Conservation (phyloP, 2,888 invertebrate species). For the Lymantria dispar region DNA sequence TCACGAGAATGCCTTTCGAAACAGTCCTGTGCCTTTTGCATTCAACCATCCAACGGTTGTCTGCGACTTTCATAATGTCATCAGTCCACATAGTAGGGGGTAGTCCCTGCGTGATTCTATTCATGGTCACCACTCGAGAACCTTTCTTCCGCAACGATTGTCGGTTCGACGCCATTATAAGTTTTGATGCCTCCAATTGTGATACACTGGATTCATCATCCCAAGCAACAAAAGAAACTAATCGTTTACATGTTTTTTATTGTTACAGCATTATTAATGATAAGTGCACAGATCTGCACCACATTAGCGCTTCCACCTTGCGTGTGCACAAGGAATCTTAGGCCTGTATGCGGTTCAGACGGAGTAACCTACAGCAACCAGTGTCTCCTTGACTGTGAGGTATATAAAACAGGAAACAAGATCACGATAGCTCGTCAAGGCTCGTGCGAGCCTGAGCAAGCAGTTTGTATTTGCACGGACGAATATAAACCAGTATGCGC, state of each 20-base stretch:
- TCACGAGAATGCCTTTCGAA: too few species aligned
- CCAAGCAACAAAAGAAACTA: too few species aligned
- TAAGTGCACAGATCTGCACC: slow-evolving; percentile 29
- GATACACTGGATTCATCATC: too few species aligned
- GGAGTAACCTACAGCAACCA: slow-evolving; percentile 39
- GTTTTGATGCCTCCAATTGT: too few species aligned
- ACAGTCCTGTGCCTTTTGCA: too few species aligned
- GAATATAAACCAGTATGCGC: slow-evolving; percentile 3
- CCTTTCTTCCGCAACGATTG: too few species aligned
- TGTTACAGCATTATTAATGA: slow-evolving; percentile 37
- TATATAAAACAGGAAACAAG: neutral
- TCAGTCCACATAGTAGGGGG: too few species aligned
- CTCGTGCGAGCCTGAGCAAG: neutral
- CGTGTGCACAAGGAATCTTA: slow-evolving; percentile 38
- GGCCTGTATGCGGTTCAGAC: slow-evolving; percentile 33
- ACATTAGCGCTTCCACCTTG: slow-evolving; percentile 45
- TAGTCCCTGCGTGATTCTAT: too few species aligned
- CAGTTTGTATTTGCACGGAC: neutral
- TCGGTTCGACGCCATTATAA: too few species aligned
- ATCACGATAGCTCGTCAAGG: neutral
- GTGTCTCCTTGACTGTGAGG: slow-evolving; percentile 40
- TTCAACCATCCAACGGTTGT: too few species aligned
- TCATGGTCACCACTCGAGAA: too few species aligned
- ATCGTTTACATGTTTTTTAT: neutral
- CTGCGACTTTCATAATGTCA: too few species aligned